These are phyloP conservation scores for Liparis tanakae DNA, from an alignment of 2,797 vertebrate species.

Conservation along the genomic window DNA sequence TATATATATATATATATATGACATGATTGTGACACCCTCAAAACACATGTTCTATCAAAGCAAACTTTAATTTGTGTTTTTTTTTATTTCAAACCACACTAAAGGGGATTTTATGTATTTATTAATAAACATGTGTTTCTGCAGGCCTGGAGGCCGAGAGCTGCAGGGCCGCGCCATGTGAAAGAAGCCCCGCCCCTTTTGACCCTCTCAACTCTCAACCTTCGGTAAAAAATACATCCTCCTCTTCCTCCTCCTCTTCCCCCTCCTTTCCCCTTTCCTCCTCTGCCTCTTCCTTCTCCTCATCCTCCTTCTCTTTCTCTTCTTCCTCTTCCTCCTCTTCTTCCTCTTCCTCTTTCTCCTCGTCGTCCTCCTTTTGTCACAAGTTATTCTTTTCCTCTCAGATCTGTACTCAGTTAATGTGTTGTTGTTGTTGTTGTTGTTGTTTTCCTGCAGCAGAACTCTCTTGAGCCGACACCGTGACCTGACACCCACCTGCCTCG, in stretches of 20 bases:
- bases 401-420: not conserved
- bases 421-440: not conserved
- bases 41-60: not conserved
- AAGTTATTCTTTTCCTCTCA: not conserved
- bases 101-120: not conserved
- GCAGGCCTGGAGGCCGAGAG: constrained; percentile 50
- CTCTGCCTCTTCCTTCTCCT: not conserved
- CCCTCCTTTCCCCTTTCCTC: too few species aligned
- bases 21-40: too few species aligned
- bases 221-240: constrained; percentile 42
- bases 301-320: not conserved
- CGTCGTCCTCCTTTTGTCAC: not conserved
- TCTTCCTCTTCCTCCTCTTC: not conserved
- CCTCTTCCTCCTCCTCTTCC: not conserved
- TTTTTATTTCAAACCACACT: too few species aligned
- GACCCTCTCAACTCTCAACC: constrained; percentile 45
- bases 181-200: constrained; percentile 44
- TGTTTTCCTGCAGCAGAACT: constrained; percentile 36
- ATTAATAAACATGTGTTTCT: too few species aligned
- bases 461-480: constrained; percentile 49
- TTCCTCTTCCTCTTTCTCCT: not conserved
- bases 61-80: not conserved
- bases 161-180: constrained; percentile 69
- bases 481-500: constrained; percentile 69
- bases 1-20: too few species aligned